Percentiles rank a stretch among this genome's conserved stretches.
Evolutionary conservation across 2,113 vertebrate genomes (phyloP).

Genomic region (Tringa solitaria): DNA sequence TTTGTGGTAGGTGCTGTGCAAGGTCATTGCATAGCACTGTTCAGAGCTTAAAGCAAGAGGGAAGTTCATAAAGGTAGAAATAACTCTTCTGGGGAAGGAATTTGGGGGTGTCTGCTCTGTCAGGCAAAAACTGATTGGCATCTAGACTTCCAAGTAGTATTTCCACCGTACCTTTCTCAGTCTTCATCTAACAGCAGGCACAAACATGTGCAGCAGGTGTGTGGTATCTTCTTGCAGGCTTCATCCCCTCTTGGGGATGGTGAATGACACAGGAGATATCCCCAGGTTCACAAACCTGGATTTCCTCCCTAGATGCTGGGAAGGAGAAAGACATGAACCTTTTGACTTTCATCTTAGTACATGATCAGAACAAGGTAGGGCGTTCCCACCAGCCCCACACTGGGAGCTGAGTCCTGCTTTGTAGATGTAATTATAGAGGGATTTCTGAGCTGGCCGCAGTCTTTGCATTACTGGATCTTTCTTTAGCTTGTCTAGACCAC

Average conservation of each 20-base stretch:
- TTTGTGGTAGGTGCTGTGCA: not conserved
- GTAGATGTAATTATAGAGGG: not conserved
- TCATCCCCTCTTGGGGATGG: accelerated
- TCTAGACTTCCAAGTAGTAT: not conserved
- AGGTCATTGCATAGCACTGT: not conserved
- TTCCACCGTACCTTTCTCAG: not conserved
- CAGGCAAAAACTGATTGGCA: not conserved
- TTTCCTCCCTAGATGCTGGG: not conserved
- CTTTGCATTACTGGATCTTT: not conserved
- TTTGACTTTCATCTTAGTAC: not conserved
- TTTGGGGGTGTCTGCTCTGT: not conserved
- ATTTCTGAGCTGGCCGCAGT: not conserved
- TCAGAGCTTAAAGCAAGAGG: not conserved
- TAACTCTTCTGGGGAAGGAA: not conserved
- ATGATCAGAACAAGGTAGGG: not conserved
- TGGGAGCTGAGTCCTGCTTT: not conserved
- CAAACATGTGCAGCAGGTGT: not conserved
- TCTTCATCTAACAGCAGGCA: not conserved
- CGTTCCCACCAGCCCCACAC: not conserved
- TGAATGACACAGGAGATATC: not conserved
- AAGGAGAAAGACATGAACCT: not conserved
- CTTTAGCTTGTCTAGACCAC: not conserved
- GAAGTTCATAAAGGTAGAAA: not conserved
- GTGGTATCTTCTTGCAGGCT: not conserved
- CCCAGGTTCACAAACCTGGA: not conserved